A percentile compares a stretch with the other conserved stretches of the same genome.
Conservation (phyloP, 2,888 invertebrate genomes). For the Aleiodes testaceus region DNA sequence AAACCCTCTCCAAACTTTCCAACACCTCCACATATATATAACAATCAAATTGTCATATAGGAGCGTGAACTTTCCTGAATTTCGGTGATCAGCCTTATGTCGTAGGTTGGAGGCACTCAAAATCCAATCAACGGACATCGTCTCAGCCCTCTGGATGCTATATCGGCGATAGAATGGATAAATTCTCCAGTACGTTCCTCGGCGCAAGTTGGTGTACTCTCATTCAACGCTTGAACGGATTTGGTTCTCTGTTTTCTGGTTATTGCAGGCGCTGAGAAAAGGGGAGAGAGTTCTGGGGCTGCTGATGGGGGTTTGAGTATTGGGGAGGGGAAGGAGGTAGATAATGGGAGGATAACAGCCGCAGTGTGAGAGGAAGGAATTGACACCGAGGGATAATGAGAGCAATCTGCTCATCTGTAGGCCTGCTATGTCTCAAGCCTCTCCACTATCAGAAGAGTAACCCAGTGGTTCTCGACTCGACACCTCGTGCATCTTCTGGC, state of each 20-base stretch:
- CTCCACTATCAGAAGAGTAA: constrained; percentile 49
- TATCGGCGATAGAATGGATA: constrained; percentile 22
- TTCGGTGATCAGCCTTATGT: neutral
- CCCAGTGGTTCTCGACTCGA: constrained; percentile 47
- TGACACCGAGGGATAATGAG: constrained; percentile 61
- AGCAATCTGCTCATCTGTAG: constrained; percentile 63
- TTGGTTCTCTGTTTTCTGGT: constrained; percentile 56
- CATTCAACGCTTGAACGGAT: constrained; percentile 27
- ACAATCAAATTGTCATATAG: constrained; percentile 12
- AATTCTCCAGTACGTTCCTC: constrained; percentile 36
- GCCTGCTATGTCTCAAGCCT: constrained; percentile 59
- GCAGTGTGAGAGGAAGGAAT: constrained; percentile 54
- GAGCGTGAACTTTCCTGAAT: too few species aligned
- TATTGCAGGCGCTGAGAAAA: constrained; percentile 52
- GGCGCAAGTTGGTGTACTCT: constrained; percentile 8
- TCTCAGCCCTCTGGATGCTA: constrained; percentile 2
- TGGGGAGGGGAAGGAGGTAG: constrained; percentile 42
- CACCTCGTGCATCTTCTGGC: constrained; percentile 35
- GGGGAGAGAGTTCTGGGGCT: constrained; percentile 43
- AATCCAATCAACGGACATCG: constrained; percentile 39
- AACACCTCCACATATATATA: too few species aligned
- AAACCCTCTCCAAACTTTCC: too few species aligned
- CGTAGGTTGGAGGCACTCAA: constrained; percentile 11
- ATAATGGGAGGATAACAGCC: constrained; percentile 44
- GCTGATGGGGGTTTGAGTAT: constrained; percentile 44